A percentile compares a stretch with the other conserved stretches of the same genome.
phyloP scores from a whole-genome alignment of 2,888 invertebrate genomes.

The Drosophila fungiperda region DNA sequence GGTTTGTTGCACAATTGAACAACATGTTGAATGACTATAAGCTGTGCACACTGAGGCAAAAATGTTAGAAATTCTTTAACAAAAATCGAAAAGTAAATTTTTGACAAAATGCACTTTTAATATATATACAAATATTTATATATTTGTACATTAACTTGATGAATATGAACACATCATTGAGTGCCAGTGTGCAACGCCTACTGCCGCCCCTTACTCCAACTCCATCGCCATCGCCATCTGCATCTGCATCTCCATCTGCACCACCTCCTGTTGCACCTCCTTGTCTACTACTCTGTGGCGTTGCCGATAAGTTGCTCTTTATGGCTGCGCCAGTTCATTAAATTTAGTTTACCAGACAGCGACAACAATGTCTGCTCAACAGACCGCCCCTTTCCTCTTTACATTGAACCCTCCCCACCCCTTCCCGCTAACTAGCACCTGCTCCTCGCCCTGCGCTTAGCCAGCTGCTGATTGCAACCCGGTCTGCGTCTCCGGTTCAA shows the following conservation, averaged over 20 bases:
- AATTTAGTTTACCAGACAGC: slow-evolving; percentile 78
- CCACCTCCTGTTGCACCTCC: background rate
- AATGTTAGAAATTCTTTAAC: background rate
- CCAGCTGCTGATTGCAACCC: slow-evolving; percentile 26
- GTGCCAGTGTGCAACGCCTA: slow-evolving; percentile 31
- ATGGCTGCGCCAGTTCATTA: slow-evolving; percentile 79
- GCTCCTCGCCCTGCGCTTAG: slow-evolving; percentile 15
- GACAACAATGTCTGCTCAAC: slow-evolving; percentile 72
- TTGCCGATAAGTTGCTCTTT: slow-evolving; percentile 76
- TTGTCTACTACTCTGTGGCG: slow-evolving; percentile 12
- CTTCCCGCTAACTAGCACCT: background rate
- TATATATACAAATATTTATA: background rate
- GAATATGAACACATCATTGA: background rate
- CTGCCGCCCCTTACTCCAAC: background rate
- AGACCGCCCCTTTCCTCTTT: slow-evolving; percentile 12
- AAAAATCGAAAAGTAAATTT: background rate
- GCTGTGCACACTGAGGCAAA: slow-evolving; percentile 48
- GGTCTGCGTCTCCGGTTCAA: slow-evolving; percentile 26
- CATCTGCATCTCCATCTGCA: background rate
- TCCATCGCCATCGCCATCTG: background rate
- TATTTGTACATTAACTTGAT: background rate
- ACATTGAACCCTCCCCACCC: background rate
- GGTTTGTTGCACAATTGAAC: slow-evolving; percentile 70
- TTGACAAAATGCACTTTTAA: background rate
- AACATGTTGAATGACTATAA: slow-evolving; percentile 60